Conservation (phyloP, 2,888 invertebrate genomes). For the Dione juno region DNA sequence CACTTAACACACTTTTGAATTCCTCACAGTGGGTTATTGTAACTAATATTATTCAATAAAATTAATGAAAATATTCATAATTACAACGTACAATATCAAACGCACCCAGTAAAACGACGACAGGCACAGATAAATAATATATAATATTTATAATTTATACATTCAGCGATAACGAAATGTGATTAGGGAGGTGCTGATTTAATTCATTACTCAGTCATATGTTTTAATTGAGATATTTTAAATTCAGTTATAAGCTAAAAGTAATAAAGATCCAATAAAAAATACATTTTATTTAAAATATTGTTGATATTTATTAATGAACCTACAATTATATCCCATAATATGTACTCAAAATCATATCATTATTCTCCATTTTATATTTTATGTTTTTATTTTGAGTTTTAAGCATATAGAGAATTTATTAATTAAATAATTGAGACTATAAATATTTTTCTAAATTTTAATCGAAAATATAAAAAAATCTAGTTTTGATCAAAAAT, state of each 20-base stretch:
- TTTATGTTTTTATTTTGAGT: not conserved
- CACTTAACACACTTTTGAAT: slow-evolving; percentile 65
- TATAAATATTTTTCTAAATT: too few relatives aligned
- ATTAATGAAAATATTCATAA: slow-evolving; percentile 68
- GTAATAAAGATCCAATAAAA: too few relatives aligned
- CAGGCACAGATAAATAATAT: slow-evolving; percentile 54
- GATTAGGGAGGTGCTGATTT: slow-evolving; percentile 11
- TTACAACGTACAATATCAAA: slow-evolving; percentile 72
- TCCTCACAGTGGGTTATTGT: slow-evolving; percentile 59
- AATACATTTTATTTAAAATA: too few relatives aligned
- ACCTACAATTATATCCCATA: not conserved
- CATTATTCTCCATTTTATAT: not conserved
- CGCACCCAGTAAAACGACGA: slow-evolving; percentile 78
- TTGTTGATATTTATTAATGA: too few relatives aligned
- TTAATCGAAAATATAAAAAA: too few relatives aligned
- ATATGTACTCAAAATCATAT: not conserved
- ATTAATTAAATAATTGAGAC: too few relatives aligned
- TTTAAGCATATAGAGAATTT: not conserved
- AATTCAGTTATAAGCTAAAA: too few relatives aligned
- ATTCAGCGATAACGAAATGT: slow-evolving; percentile 7
- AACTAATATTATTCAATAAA: slow-evolving; percentile 57
- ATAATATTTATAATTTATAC: slow-evolving; percentile 7
- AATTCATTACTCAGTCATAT: not conserved
- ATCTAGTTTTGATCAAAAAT: too few relatives aligned
- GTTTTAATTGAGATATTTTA: not conserved